These are phyloP conservation scores for Acestrorhynchus altus DNA, from an alignment of 2,797 vertebrate species.

Conservation along the genomic window DNA sequence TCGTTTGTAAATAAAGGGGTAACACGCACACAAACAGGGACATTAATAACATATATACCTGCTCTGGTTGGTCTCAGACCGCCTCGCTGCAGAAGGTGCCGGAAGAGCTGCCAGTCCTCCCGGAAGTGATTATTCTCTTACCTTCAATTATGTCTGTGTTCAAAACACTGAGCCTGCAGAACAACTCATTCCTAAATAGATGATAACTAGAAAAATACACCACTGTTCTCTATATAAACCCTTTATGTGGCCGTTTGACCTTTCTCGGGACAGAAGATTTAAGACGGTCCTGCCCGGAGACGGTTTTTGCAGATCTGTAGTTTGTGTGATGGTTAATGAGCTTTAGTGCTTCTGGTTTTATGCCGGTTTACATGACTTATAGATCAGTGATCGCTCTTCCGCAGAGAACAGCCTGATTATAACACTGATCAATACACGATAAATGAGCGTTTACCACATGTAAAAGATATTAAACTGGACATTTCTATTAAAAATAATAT, in stretches of 20 bases:
- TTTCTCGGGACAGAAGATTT: too few species aligned
- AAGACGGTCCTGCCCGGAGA: too few species aligned
- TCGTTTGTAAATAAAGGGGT: not conserved
- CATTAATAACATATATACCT: not conserved
- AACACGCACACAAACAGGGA: not conserved
- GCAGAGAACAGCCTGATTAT: not conserved
- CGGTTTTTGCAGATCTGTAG: not conserved
- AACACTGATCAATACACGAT: too few species aligned
- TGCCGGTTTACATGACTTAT: not conserved
- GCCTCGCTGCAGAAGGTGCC: not conserved
- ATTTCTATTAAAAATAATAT: too few species aligned
- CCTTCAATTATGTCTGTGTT: not conserved
- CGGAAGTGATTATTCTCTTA: slow-evolving; percentile 4
- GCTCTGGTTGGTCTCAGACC: not conserved
- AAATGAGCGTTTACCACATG: too few species aligned
- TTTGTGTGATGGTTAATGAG: not conserved
- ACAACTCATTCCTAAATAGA: not conserved
- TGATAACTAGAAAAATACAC: not conserved
- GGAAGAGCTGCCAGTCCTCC: slow-evolving; percentile 3
- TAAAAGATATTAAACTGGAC: too few species aligned
- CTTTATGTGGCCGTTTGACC: not conserved
- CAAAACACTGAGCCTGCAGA: not conserved
- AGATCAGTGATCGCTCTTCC: not conserved
- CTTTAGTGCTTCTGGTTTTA: not conserved
- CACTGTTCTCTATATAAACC: not conserved